Base-by-base conservation (phyloP, 2,888 invertebrate genomes). In the Osedax fenrisi region DNA sequence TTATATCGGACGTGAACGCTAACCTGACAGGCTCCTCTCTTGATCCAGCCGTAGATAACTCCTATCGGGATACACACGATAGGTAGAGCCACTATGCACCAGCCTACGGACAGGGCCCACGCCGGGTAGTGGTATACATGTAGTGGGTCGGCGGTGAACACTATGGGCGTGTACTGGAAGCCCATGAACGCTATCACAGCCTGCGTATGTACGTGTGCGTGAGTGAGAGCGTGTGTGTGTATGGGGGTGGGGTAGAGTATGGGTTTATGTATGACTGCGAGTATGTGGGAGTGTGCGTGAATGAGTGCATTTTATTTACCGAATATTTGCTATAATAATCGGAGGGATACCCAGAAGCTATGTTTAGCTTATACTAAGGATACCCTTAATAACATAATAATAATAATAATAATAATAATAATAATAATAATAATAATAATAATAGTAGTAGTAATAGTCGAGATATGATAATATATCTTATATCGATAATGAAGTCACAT, bases 101-200 rank as follows among this genome's bases (percentile, higher is more conserved):
- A 78, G 25, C 77, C 78, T 2, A 78, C 66, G 10, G 56, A 69
- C 67, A 76, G 59, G n/a, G 74, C 75, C 76, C 76, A 76, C 24
- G 41, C 27, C 0, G 78, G 78, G 71, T 77, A 78, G 2, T 24
- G 64, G 64, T 81, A 81, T 2, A 76, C 78, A n/a, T n/a, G n/a
- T n/a, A n/a, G n/a, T n/a, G n/a, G n/a, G n/a, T n/a, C n/a, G 3
- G 73, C 74, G 2, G 76, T 79, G 27, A 77, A 75, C 23, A 74
- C 75, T 64, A 81, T 77, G 3, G 81, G 79, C 26, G 80, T 78
- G 72, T 81, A 81, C 70, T 81, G 79, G 21, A 80, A 77, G 3
- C 79, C 77, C 59, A 80, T 64, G 22, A 64, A 64, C 2, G 25
- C 22, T n/a, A 17, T 64, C 25, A 64, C 25, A 13, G 2, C 64